Evolutionary conservation across 2,113 vertebrate genomes (phyloP), one percentile per base, ranked within the genome.

Genomic region (Sinocyclocheilus rhinocerous): DNA sequence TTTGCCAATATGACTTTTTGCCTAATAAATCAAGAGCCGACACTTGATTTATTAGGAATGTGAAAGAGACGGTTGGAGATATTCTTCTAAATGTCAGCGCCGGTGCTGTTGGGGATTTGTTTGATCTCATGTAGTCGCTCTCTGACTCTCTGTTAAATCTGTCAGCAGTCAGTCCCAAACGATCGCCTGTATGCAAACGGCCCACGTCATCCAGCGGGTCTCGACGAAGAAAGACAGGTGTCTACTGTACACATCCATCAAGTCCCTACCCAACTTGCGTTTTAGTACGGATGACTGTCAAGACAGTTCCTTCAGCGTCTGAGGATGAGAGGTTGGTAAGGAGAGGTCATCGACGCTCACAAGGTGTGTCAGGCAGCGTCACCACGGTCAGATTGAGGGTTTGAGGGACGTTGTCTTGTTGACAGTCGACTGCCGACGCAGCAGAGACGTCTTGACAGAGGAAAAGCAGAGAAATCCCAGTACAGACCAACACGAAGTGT

Each of bases 251-350:
- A 76, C 72, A 48, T n/a, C 70, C 20, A 4, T 73, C 70, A n/a
- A 61, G 22, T 10, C 59, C 57, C 50, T 52, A 52, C 12, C 48
- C 48, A 50, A 13, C 50, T 52, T 3, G 13, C 15, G 50, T 73
- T 73, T 73, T 45, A 73, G 70, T 13, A 81, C 90, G 89, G 90
- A 92, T 90, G 90, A 86, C 91, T 87, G 80, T 92, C 85, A 86
- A 61, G 69, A 77, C 61, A 13, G 26, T 84, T 84, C 80, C 72
- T 42, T 8, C 39, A 42, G 39, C 39, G 39, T 42, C 39, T 92
- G 87, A 91, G 86, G 84, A 84, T 85, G 89, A 93, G 89, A 86
- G 86, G 82, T 90, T 29, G 29, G 29, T 29, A 29, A 29, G 29
- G 29, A 29, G 29, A 86, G 86, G 82, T 90, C 87, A 45, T 80